Base-by-base conservation (phyloP, 2,888 invertebrate genomes). In the Dicranocentrus wangi region DNA sequence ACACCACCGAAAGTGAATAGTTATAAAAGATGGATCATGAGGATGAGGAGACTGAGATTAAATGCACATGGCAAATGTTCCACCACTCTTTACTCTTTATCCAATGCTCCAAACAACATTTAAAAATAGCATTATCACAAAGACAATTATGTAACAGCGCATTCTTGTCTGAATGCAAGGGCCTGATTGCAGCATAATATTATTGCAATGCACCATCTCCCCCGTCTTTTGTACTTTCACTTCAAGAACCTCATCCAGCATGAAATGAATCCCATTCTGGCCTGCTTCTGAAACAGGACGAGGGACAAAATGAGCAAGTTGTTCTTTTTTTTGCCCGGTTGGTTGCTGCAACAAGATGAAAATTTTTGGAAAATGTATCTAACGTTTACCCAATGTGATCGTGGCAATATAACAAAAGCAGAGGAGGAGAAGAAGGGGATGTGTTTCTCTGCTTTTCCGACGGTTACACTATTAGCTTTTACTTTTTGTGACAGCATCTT, bases 401-500 rank as follows among this genome's bases (percentile, higher is more conserved):
- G 13, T 13, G n/a, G n/a, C 39, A 39, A 13, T 39, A 39, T 13
- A 39, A 39, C 13, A 13, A 7, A 39, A 47, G 17, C 5, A 47
- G 17, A 58, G 25, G 15, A 58, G 3, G 58, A 21, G 25, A 51
- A 13, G 19, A 58, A 25, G 58, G 58, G 58, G 58, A 58, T 58
- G 58, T 25, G 21, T 58, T 25, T 23, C 17, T 47, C 17, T 25
- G 21, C 25, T 25, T 23, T 15, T 47, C 17, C 10, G 10, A 32
- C 10, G 13, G n/a, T 2, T 32, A 60, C 17, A 28, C 61, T 61
- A 61, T 61, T 61, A 58, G 58, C 58, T 58, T 58, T 58, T 58
- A 28, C 39, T 61, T 61, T 61, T 39, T 61, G 32, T 61, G 61
- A 61, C 61, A 61, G 61, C 61, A 39, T 61, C 61, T 61, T 39